Conservation (phyloP, 2,797 vertebrate genomes). For the Threskiornis aethiopicus region DNA sequence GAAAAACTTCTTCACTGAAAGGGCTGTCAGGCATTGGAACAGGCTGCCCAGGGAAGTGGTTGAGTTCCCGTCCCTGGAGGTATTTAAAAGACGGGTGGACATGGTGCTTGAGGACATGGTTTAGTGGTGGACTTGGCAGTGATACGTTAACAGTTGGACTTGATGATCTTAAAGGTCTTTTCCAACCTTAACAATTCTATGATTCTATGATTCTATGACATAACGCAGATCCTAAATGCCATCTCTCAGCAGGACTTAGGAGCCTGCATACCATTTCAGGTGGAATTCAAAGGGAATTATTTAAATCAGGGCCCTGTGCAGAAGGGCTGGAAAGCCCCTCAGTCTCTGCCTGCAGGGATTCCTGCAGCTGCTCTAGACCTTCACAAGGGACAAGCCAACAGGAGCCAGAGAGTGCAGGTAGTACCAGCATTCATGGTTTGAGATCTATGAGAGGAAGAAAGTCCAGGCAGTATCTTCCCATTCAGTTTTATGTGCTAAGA, state of each 20-base stretch:
- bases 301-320: neutral
- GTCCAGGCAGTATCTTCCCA: neutral
- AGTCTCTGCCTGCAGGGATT: neutral
- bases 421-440: neutral
- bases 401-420: neutral
- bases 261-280: neutral
- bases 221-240: neutral
- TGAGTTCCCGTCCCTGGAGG: too few relatives aligned
- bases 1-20: too few relatives aligned
- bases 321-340: neutral
- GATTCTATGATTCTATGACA: too few relatives aligned
- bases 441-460: neutral
- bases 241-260: neutral
- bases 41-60: too few relatives aligned
- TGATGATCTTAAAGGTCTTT: too few relatives aligned
- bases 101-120: too few relatives aligned
- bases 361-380: neutral
- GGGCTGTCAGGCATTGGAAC: too few relatives aligned
- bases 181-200: too few relatives aligned
- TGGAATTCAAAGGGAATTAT: neutral
- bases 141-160: too few relatives aligned
- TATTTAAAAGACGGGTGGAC: too few relatives aligned
- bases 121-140: too few relatives aligned
- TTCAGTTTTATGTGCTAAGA: neutral
- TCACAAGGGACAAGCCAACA: neutral